phyloP scores from a whole-genome alignment of 2,888 invertebrate genomes.

The Yponomeuta evonymella region DNA sequence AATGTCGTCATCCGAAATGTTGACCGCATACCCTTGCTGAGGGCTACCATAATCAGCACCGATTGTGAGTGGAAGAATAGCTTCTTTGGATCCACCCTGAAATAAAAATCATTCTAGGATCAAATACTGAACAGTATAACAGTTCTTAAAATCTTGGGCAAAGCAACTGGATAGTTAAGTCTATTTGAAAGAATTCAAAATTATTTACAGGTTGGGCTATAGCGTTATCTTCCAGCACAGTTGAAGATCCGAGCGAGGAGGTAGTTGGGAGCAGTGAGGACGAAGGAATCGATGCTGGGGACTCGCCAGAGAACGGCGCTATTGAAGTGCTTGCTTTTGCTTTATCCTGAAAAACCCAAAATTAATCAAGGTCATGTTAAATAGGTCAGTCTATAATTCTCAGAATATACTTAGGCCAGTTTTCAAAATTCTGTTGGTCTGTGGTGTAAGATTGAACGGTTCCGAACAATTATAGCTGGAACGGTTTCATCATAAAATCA shows the following conservation, averaged over 20 bases:
- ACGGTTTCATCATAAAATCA: constrained; percentile 14
- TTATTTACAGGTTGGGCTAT: constrained; percentile 17
- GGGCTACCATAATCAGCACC: constrained; percentile 18
- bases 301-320: constrained; percentile 16
- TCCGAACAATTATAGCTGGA: constrained; percentile 17
- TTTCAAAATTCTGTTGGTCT: constrained; percentile 15
- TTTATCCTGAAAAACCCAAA: constrained; percentile 18
- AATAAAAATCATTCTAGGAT: constrained; percentile 18
- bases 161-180: constrained; percentile 16
- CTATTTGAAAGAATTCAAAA: constrained; percentile 17
- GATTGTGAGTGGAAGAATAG: constrained; percentile 17
- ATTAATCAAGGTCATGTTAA: constrained; percentile 17
- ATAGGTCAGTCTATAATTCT: constrained; percentile 17
- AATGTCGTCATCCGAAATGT: constrained; percentile 18
- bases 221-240: constrained; percentile 17
- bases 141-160: constrained; percentile 16
- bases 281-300: constrained; percentile 17
- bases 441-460: constrained; percentile 17
- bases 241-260: constrained; percentile 17
- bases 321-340: constrained; percentile 17
- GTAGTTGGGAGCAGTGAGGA: constrained; percentile 16
- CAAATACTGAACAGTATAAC: constrained; percentile 17
- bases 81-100: constrained; percentile 17
- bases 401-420: constrained; percentile 17
- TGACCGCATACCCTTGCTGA: constrained; percentile 19